These are phyloP conservation scores for Coptodon bakossiorum DNA, from an alignment of 2,113 vertebrate species.

Conservation along the genomic window DNA sequence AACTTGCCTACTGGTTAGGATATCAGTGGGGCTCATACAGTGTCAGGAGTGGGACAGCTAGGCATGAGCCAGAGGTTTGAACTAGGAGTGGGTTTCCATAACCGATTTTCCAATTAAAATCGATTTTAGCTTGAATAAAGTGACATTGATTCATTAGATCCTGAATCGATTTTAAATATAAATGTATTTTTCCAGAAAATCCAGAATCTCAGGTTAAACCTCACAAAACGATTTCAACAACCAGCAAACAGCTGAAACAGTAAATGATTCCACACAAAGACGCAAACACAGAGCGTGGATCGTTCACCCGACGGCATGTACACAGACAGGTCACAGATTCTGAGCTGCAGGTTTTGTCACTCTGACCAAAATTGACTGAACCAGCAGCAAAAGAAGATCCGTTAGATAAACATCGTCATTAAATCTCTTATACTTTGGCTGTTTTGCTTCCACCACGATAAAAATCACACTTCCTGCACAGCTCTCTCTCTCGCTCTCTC, in stretches of 20 bases:
- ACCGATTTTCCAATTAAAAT: background rate
- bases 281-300: background rate
- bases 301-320: accelerated
- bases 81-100: background rate
- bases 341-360: background rate
- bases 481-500: background rate
- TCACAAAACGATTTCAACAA: background rate
- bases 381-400: background rate
- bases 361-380: background rate
- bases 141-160: background rate
- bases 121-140: background rate
- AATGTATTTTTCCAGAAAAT: background rate
- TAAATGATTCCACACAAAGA: background rate
- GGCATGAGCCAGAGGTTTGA: background rate
- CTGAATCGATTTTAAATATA: background rate
- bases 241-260: no score
- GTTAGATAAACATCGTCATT: background rate
- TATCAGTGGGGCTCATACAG: background rate
- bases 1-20: background rate
- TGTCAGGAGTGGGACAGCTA: no score
- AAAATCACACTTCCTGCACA: background rate
- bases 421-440: background rate
- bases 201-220: accelerated
- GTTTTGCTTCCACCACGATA: accelerated
- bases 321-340: background rate